A percentile compares a stretch with the other conserved stretches of the same genome.
Conservation (phyloP, 2,888 invertebrate genomes). For the Harpagoxenus sublaevis region DNA sequence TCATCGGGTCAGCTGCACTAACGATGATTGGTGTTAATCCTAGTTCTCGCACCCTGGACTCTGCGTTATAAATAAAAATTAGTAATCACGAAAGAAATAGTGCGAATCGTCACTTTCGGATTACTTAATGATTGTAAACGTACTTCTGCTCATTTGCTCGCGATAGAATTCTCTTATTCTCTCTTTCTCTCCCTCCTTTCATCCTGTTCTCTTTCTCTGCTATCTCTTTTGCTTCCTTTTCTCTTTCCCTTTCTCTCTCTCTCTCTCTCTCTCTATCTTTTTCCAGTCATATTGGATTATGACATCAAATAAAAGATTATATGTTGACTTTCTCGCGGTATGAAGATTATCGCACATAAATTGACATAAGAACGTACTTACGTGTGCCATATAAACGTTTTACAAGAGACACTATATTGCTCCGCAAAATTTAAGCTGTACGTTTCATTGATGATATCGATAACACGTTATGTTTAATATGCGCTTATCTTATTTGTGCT, state of each 20-base stretch:
- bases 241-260: not conserved
- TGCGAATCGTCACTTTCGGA: not conserved
- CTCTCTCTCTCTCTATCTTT: not conserved
- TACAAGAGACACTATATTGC: not conserved
- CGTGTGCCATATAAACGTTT: not conserved
- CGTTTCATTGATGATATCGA: not conserved
- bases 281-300: conserved; percentile 25
- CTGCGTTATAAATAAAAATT: not conserved
- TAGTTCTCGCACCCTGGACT: not conserved
- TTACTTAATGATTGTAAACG: not conserved
- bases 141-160: conserved; percentile 25
- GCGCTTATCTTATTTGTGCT: not conserved
- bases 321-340: not conserved
- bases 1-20: not conserved
- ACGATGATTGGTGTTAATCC: not conserved
- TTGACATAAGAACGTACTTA: not conserved
- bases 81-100: not conserved
- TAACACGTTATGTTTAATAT: not conserved
- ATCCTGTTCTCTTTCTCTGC: not conserved
- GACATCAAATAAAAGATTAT: conserved; percentile 29
- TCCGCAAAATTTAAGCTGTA: not conserved
- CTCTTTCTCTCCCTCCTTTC: not conserved
- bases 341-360: not conserved
- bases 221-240: not conserved
- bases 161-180: conserved; percentile 4